Percentiles rank a stretch among this genome's conserved stretches.
Evolutionary conservation across 2,888 invertebrate species (phyloP).

Genomic region (Melanotus villosus): DNA sequence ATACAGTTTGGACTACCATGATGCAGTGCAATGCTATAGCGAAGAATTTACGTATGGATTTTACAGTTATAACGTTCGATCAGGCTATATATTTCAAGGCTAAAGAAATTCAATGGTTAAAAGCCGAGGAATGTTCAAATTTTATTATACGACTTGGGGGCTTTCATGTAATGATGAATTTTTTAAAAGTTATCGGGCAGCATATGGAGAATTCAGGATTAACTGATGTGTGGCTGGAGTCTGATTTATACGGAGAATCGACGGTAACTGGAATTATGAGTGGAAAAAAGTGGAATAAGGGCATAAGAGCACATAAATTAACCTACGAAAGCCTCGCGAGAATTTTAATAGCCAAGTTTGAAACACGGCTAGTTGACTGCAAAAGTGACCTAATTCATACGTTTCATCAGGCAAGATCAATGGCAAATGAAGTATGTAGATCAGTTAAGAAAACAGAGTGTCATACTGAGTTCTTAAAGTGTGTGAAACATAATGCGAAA

Average conservation of each 20-base stretch:
- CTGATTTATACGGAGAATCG: slow-evolving; percentile 42
- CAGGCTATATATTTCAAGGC: slow-evolving; percentile 49
- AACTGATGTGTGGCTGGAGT: slow-evolving; percentile 48
- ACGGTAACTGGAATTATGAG: slow-evolving; percentile 20
- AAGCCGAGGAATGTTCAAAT: slow-evolving; percentile 19
- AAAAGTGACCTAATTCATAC: slow-evolving; percentile 31
- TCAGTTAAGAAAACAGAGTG: not conserved
- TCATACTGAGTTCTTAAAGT: not conserved
- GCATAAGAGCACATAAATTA: slow-evolving; percentile 45
- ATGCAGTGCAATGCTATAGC: slow-evolving; percentile 35
- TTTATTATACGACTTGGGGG: slow-evolving; percentile 44
- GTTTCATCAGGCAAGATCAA: slow-evolving; percentile 4
- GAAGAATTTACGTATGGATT: slow-evolving; percentile 21
- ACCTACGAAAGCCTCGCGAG: slow-evolving; percentile 45
- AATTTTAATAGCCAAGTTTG: slow-evolving; percentile 28
- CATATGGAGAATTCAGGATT: slow-evolving; percentile 37
- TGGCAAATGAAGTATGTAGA: not conserved
- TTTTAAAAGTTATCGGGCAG: slow-evolving; percentile 48
- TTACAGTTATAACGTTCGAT: slow-evolving; percentile 44
- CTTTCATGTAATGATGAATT: slow-evolving; percentile 47
- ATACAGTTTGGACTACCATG: slow-evolving; percentile 44
- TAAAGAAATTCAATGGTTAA: slow-evolving; percentile 46
- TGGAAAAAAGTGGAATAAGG: slow-evolving; percentile 46
- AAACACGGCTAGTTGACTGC: slow-evolving; percentile 39
- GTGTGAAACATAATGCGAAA: not conserved